phyloP scores from a whole-genome alignment of 2,113 vertebrate genomes.

The Elanus axillaris region DNA sequence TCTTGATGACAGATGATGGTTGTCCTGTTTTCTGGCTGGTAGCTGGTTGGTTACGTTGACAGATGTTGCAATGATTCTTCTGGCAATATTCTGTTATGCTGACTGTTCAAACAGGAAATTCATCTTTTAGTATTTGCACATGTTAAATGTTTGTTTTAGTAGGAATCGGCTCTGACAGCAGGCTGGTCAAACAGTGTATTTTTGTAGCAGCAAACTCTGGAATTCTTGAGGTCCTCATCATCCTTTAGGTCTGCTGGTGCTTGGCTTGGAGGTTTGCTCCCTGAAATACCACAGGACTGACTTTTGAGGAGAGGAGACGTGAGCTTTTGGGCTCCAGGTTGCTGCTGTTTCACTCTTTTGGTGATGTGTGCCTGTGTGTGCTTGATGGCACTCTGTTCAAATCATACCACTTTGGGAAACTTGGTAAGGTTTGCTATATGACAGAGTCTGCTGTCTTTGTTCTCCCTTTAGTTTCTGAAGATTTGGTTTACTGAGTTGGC shows the following conservation, averaged over 20 bases:
- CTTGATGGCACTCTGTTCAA: not conserved
- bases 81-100: constrained; percentile 50
- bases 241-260: not conserved
- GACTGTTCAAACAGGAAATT: constrained; percentile 68
- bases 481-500: not conserved
- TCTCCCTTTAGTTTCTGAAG: not conserved
- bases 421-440: not conserved
- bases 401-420: not conserved
- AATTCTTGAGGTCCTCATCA: not conserved
- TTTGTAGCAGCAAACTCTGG: constrained; percentile 6
- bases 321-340: not conserved
- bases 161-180: constrained; percentile 11
- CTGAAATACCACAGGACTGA: not conserved
- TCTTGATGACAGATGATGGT: not conserved
- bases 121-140: constrained; percentile 65
- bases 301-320: not conserved
- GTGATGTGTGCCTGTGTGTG: not conserved
- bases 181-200: constrained; percentile 33
- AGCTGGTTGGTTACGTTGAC: constrained; percentile 40
- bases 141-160: constrained; percentile 62
- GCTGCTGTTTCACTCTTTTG: not conserved
- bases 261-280: not conserved
- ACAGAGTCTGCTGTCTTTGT: not conserved
- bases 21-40: constrained; percentile 16
- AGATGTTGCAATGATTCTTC: constrained; percentile 64